phyloP scores from a whole-genome alignment of 2,888 invertebrate genomes.

The Protodeltote pygarga region DNA sequence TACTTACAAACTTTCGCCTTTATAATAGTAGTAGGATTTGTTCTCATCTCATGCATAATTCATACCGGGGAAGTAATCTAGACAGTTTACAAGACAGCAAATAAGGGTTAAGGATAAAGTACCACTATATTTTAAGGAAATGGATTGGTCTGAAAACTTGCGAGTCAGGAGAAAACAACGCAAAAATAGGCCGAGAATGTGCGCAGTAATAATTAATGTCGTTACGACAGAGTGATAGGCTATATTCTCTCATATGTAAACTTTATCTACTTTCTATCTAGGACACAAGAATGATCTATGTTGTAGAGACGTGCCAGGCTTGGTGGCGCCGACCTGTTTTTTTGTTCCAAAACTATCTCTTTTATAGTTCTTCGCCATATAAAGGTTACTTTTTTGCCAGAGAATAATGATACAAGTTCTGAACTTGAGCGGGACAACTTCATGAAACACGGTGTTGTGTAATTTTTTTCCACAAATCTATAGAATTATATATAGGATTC shows the following conservation, averaged over 20 bases:
- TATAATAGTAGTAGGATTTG: too few relatives aligned
- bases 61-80: conserved; percentile 53
- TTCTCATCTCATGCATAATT: conserved; percentile 68
- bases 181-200: conserved; percentile 30
- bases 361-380: conserved; percentile 24
- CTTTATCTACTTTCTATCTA: conserved; percentile 59
- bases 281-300: conserved; percentile 63
- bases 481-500: too few relatives aligned
- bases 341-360: conserved; percentile 47
- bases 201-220: conserved; percentile 19
- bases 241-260: conserved; percentile 41
- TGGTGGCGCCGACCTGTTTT: conserved; percentile 58
- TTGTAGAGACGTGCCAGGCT: conserved; percentile 57
- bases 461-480: too few relatives aligned
- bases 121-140: conserved; percentile 40
- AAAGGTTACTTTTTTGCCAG: conserved; percentile 31
- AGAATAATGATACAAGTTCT: conserved; percentile 26
- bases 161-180: conserved; percentile 10
- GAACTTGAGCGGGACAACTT: conserved; percentile 16
- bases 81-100: conserved; percentile 42
- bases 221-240: conserved; percentile 33
- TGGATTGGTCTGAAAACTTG: conserved; percentile 25
- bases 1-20: too few relatives aligned
- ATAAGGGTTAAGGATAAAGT: conserved; percentile 48
- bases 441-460: not conserved